These are phyloP conservation scores for Drosophila kohkoa DNA, from an alignment of 1,140 invertebrate species.

Conservation along the genomic window DNA sequence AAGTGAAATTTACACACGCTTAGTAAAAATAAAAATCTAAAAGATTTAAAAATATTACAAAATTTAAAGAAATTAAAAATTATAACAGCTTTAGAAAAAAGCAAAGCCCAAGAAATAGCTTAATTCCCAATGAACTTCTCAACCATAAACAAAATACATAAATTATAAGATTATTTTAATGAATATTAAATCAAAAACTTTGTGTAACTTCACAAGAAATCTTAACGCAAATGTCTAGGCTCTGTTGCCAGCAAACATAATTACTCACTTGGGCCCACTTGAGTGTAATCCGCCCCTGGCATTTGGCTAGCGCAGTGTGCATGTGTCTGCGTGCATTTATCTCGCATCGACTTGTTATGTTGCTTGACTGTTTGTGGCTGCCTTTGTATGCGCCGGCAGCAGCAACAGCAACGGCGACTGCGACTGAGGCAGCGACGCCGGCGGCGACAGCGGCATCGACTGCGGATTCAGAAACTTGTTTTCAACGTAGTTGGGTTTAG, in stretches of 20 bases:
- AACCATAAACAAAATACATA: background rate
- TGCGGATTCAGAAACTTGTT: slow-evolving; percentile 71
- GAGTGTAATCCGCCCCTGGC: slow-evolving; percentile 31
- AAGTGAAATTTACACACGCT: background rate
- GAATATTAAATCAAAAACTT: too few species aligned
- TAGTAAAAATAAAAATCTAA: too few species aligned
- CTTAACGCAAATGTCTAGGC: background rate
- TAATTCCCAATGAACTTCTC: too few species aligned
- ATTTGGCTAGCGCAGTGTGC: slow-evolving; percentile 26
- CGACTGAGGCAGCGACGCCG: slow-evolving; percentile 12
- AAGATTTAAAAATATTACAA: too few species aligned
- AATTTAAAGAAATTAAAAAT: too few species aligned
- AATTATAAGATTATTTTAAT: background rate
- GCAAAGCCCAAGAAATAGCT: too few species aligned
- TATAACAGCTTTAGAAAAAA: too few species aligned
- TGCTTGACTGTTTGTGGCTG: slow-evolving; percentile 46
- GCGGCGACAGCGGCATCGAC: slow-evolving; percentile 24
- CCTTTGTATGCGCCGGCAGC: slow-evolving; percentile 22
- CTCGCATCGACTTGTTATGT: slow-evolving; percentile 59
- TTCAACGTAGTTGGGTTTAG: slow-evolving; percentile 79
- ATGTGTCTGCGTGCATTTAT: slow-evolving; percentile 61
- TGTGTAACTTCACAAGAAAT: background rate
- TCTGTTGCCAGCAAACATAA: slow-evolving; percentile 10
- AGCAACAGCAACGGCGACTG: background rate
- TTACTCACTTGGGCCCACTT: slow-evolving; percentile 7